phyloP scores from a whole-genome alignment of 2,888 invertebrate species.

The Gymnoscelis rufifasciata region DNA sequence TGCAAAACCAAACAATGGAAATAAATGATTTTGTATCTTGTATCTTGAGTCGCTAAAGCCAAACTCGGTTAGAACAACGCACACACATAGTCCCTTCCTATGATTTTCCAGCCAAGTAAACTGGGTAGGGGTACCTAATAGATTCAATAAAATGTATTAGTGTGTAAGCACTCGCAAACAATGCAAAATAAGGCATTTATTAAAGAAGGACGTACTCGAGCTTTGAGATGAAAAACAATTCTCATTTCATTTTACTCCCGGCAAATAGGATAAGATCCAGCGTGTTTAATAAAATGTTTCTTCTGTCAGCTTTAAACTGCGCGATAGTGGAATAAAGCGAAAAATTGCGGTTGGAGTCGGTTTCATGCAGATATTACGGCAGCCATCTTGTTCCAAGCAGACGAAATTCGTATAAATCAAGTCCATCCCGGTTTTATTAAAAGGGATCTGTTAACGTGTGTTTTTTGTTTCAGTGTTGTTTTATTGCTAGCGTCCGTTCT shows the following conservation, averaged over 20 bases:
- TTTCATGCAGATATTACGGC: constrained; percentile 58
- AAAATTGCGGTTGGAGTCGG: constrained; percentile 51
- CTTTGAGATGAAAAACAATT: constrained; percentile 17
- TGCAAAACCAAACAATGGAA: no score
- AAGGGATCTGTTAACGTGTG: constrained; percentile 37
- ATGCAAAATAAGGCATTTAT: not conserved
- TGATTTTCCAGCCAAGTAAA: no score
- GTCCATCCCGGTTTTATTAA: constrained; percentile 56
- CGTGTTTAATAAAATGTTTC: constrained; percentile 45
- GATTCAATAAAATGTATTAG: no score
- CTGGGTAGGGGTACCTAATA: no score
- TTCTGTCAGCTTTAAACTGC: constrained; percentile 41
- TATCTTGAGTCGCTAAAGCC: no score
- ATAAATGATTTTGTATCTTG: no score
- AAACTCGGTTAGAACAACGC: no score
- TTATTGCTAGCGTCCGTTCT: constrained; percentile 5
- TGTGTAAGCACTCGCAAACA: no score
- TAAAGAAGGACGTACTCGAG: constrained; percentile 2
- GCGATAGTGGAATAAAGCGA: constrained; percentile 48
- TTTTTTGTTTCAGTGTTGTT: constrained; percentile 17
- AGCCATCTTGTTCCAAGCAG: constrained; percentile 59
- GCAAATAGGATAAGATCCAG: constrained; percentile 25
- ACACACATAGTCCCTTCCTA: no score
- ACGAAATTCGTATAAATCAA: constrained; percentile 65
- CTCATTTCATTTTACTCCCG: constrained; percentile 18